Evolutionary conservation across 2,888 invertebrate genomes (phyloP).

Genomic region (Pterobdella sp.): DNA sequence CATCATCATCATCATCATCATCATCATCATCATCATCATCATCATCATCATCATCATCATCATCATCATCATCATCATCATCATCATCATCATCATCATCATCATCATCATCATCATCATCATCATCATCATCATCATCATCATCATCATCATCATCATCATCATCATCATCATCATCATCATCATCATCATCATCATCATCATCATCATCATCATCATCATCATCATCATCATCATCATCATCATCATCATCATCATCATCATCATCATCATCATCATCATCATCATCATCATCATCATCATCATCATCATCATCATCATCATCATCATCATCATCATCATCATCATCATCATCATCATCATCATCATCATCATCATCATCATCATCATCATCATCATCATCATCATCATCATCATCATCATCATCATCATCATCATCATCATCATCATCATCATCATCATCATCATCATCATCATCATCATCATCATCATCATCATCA

Average conservation of each 20-base stretch:
- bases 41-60: constrained; percentile 27
- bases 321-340: not conserved
- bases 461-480: not conserved
- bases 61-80: constrained; percentile 11
- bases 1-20: constrained; percentile 24
- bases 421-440: not conserved
- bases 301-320: constrained; percentile 2
- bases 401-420: not conserved
- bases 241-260: not conserved
- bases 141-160: not conserved
- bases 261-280: constrained; percentile 2
- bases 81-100: constrained; percentile 9
- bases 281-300: not conserved
- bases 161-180: not conserved
- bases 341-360: not conserved
- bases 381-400: not conserved
- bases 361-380: not conserved
- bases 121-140: constrained; percentile 15
- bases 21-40: constrained; percentile 26
- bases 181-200: constrained; percentile 5
- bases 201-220: not conserved
- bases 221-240: constrained; percentile 5
- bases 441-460: not conserved
- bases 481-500: not conserved
- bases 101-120: constrained; percentile 19